Evolutionary conservation across 2,888 invertebrate species (phyloP).

Genomic region (Coleophora flavipennella): DNA sequence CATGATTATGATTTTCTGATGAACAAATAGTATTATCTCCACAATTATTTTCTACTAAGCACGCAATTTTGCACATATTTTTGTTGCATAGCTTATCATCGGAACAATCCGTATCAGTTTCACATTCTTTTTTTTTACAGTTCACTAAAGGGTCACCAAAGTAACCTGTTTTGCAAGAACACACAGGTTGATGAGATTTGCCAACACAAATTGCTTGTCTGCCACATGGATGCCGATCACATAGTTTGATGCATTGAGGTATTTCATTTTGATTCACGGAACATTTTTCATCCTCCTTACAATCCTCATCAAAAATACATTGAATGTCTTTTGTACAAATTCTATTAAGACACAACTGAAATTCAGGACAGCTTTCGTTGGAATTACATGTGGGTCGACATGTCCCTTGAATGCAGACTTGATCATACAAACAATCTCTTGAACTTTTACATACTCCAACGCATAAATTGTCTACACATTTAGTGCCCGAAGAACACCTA

Average conservation of each 20-base stretch:
- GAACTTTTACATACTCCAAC: constrained; percentile 83
- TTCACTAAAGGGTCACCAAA: constrained; percentile 86
- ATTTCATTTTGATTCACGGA: constrained; percentile 77
- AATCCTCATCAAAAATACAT: constrained; percentile 82
- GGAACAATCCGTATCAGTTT: constrained; percentile 78
- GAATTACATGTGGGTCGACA: constrained; percentile 87
- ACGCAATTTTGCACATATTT: constrained; percentile 89
- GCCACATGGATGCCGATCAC: constrained; percentile 82
- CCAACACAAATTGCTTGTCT: constrained; percentile 87
- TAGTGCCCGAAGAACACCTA: constrained; percentile 88
- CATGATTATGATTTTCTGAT: constrained; percentile 84
- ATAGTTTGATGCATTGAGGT: constrained; percentile 83
- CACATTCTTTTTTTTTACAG: constrained; percentile 86
- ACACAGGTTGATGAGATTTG: constrained; percentile 80
- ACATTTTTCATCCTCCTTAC: constrained; percentile 82
- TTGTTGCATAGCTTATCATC: constrained; percentile 88
- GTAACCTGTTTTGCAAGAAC: constrained; percentile 84
- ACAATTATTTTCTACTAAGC: constrained; percentile 86
- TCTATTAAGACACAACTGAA: constrained; percentile 86
- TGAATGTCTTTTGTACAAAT: constrained; percentile 88
- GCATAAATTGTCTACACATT: constrained; percentile 87
- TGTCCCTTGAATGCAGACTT: constrained; percentile 88
- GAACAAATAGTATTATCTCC: constrained; percentile 89
- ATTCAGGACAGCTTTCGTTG: constrained; percentile 87
- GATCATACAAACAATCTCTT: constrained; percentile 88